phyloP scores from a whole-genome alignment of 1,140 invertebrate species.

The Yoshiicerus persimilis region DNA sequence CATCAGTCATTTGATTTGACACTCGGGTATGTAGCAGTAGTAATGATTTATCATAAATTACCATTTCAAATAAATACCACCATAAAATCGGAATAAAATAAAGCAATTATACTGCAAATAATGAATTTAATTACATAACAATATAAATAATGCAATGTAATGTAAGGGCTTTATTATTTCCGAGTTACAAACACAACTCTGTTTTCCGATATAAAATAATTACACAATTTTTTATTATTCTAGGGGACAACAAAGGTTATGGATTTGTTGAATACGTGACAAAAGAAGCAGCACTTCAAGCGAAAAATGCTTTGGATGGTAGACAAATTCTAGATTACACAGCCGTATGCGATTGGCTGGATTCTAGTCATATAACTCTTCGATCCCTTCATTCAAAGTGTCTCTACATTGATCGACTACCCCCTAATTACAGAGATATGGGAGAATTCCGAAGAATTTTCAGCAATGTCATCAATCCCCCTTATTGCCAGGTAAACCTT shows the following conservation, averaged over 20 bases:
- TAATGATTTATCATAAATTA: too few species aligned
- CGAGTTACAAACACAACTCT: neutral
- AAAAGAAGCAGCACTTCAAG: constrained; percentile 58
- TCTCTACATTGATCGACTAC: constrained; percentile 60
- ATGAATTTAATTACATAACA: too few species aligned
- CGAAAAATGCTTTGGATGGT: constrained; percentile 58
- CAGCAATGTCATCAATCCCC: constrained; percentile 58
- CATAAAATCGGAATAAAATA: too few species aligned
- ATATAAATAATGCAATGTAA: too few species aligned
- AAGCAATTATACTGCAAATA: too few species aligned
- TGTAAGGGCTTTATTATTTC: too few species aligned
- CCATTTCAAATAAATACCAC: too few species aligned
- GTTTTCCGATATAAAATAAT: neutral
- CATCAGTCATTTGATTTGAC: too few species aligned
- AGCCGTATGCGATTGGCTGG: constrained; percentile 62
- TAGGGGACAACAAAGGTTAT: constrained; percentile 63
- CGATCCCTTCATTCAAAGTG: constrained; percentile 61
- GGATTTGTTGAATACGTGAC: constrained; percentile 63
- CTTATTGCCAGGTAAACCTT: constrained; percentile 62
- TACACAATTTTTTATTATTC: neutral
- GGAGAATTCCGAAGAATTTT: constrained; percentile 61
- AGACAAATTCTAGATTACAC: constrained; percentile 53
- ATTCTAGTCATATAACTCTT: constrained; percentile 58
- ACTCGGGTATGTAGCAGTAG: too few species aligned
- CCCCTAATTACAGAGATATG: constrained; percentile 60